phyloP scores from a whole-genome alignment of 2,797 vertebrate genomes.

The Rallus crepitans region DNA sequence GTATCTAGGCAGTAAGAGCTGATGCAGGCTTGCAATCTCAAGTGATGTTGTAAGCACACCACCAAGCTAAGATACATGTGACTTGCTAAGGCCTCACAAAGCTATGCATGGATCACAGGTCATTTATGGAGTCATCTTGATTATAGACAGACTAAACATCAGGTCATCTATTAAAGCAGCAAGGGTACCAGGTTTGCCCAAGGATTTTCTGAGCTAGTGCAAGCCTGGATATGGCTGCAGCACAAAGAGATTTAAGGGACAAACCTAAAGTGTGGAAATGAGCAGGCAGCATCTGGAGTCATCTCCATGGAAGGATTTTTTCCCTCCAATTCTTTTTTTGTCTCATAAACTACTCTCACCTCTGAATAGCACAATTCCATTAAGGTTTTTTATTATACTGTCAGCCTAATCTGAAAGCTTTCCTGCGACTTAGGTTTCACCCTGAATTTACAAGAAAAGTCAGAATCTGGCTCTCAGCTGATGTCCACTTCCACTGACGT shows the following conservation, averaged over 20 bases:
- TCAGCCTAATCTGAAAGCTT: not conserved
- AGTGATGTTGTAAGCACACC: accelerated
- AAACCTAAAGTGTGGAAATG: not conserved
- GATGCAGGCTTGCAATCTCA: not conserved
- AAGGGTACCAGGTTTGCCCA: not conserved
- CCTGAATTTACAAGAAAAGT: not conserved
- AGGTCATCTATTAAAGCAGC: not conserved
- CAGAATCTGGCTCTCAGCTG: not conserved
- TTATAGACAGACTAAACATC: not conserved
- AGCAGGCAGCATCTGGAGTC: not conserved
- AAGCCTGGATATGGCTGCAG: not conserved
- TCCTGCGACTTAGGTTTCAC: not conserved
- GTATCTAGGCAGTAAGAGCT: not conserved
- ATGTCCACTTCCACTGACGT: not conserved
- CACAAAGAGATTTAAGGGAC: not conserved
- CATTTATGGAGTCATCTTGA: not conserved
- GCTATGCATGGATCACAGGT: not conserved
- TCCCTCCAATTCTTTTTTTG: not conserved
- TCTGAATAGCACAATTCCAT: not conserved
- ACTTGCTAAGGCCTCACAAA: not conserved
- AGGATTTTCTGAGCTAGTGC: not conserved
- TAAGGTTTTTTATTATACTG: not conserved
- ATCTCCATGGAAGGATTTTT: not conserved
- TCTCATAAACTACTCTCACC: not conserved
- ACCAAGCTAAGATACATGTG: not conserved